A percentile compares a stretch with the other conserved stretches of the same genome.
phyloP scores from a whole-genome alignment of 2,113 vertebrate genomes.

The Phainopepla nitens region DNA sequence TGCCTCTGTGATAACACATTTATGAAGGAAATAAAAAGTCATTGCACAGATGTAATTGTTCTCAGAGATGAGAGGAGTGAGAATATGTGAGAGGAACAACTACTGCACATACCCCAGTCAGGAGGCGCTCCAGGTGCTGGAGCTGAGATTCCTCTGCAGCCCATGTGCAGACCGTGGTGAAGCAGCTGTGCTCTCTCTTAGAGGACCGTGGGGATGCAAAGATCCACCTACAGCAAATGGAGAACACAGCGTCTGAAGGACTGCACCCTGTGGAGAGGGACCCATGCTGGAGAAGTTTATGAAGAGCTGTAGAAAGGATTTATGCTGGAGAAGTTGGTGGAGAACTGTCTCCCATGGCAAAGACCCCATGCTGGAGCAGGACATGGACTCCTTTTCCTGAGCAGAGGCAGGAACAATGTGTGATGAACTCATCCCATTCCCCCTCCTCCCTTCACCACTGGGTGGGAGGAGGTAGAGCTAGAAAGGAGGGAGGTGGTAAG shows the following conservation, averaged over 20 bases:
- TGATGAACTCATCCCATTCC: background rate
- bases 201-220: background rate
- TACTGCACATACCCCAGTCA: background rate
- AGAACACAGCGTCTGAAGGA: background rate
- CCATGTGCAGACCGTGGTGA: background rate
- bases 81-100: background rate
- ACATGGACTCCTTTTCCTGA: background rate
- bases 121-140: background rate
- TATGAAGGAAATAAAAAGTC: background rate
- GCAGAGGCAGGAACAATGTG: fast-evolving
- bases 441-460: background rate
- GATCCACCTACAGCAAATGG: background rate
- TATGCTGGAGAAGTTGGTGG: background rate
- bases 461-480: background rate
- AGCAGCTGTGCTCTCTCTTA: too few relatives aligned
- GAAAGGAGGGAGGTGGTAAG: background rate
- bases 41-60: background rate
- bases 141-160: background rate
- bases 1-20: too few relatives aligned
- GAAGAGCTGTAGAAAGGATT: background rate
- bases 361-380: background rate
- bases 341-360: background rate
- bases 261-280: background rate
- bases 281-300: background rate
- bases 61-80: background rate